Percentiles rank a stretch among this genome's conserved stretches.
phyloP scores from a whole-genome alignment of 1,140 invertebrate species.

The Lordiphosa stackelbergi region DNA sequence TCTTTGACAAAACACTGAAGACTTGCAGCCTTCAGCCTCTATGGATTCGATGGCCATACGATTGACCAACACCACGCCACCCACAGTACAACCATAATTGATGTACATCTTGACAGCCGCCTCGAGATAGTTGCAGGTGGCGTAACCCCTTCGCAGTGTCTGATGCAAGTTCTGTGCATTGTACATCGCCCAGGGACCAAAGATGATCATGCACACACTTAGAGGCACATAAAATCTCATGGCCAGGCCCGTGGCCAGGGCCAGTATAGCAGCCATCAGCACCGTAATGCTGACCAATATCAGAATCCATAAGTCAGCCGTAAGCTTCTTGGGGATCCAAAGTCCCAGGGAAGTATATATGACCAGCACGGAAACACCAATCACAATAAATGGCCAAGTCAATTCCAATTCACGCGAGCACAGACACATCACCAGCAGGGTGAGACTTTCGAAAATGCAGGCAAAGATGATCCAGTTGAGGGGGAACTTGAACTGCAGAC shows the following conservation, averaged over 20 bases:
- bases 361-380: slow-evolving; percentile 17
- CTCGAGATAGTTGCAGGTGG: slow-evolving; percentile 15
- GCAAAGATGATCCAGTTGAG: slow-evolving; percentile 34
- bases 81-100: slow-evolving; percentile 33
- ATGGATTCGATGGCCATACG: slow-evolving; percentile 7
- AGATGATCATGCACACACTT: slow-evolving; percentile 25
- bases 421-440: slow-evolving; percentile 35
- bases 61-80: slow-evolving; percentile 12
- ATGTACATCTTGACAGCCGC: slow-evolving; percentile 38
- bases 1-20: slow-evolving; percentile 9
- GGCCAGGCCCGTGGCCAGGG: slow-evolving; percentile 9
- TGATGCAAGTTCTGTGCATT: slow-evolving; percentile 32
- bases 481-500: slow-evolving; percentile 30
- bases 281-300: slow-evolving; percentile 38
- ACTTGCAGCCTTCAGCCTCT: slow-evolving; percentile 21
- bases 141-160: background rate
- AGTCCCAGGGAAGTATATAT: slow-evolving; percentile 39
- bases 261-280: slow-evolving; percentile 8
- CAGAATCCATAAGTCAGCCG: slow-evolving; percentile 44
- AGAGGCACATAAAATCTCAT: slow-evolving; percentile 47
- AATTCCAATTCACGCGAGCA: slow-evolving; percentile 29
- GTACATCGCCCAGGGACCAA: slow-evolving; percentile 56
- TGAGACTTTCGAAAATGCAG: slow-evolving; percentile 46
- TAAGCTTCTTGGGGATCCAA: slow-evolving; percentile 26
- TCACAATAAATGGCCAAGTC: slow-evolving; percentile 24